A percentile compares a stretch with the other conserved stretches of the same genome.
Evolutionary conservation across 2,113 vertebrate genomes (phyloP).

Genomic region (Diadophis punctatus): DNA sequence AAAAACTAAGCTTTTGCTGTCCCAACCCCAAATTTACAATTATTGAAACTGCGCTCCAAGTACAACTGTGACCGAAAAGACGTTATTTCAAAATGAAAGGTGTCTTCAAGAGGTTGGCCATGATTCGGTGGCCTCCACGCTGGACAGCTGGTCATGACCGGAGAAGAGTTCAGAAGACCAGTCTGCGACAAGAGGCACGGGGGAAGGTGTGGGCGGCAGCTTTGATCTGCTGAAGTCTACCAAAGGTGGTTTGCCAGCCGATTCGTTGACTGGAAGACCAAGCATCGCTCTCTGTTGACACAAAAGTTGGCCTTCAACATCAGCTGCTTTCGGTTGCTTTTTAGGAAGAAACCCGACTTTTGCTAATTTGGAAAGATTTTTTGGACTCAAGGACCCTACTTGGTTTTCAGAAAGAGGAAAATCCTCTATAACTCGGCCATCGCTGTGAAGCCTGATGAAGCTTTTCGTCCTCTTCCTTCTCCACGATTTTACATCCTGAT

Average conservation of each 20-base stretch:
- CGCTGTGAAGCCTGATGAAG: background rate
- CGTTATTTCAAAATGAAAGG: constrained; percentile 4
- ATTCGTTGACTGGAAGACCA: background rate
- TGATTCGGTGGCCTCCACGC: background rate
- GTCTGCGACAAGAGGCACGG: background rate
- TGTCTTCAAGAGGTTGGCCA: background rate
- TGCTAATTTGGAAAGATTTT: background rate
- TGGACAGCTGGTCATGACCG: constrained; percentile 24
- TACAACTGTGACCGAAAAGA: background rate
- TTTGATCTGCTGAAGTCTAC: constrained; percentile 6
- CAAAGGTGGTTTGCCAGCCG: constrained; percentile 11
- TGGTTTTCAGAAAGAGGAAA: constrained; percentile 29
- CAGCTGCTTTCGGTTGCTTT: background rate
- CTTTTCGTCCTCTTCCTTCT: background rate
- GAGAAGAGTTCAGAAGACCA: constrained; percentile 79
- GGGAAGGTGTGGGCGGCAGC: background rate
- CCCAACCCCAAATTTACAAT: background rate
- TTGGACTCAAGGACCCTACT: constrained; percentile 11
- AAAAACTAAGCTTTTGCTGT: background rate
- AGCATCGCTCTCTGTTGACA: background rate
- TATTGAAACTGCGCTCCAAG: background rate
- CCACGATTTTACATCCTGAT: background rate
- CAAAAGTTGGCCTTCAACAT: constrained; percentile 6
- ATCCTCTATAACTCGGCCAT: background rate
- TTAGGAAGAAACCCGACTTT: constrained; percentile 14